A percentile compares a stretch with the other conserved stretches of the same genome.
Conservation (phyloP, 2,797 vertebrate genomes). For the Liasis olivaceus region DNA sequence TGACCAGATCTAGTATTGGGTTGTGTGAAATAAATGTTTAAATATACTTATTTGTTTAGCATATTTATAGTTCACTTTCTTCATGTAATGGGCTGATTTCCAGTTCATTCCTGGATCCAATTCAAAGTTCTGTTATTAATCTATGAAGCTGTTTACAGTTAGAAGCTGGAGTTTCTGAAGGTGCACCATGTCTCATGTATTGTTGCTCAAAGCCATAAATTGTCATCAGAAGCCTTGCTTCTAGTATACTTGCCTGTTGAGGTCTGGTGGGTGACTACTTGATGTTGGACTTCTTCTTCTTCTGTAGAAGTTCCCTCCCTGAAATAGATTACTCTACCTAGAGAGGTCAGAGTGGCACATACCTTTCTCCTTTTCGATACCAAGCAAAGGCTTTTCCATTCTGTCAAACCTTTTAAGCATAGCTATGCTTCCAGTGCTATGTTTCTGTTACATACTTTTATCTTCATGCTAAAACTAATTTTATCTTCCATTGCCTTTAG, state of each 20-base stretch:
- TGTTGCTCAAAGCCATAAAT: neutral
- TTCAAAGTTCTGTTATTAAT: neutral
- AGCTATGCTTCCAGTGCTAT: neutral
- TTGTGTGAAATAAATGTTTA: neutral
- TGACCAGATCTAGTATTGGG: too few relatives aligned
- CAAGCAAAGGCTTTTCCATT: neutral
- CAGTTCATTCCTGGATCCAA: neutral
- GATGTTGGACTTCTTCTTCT: neutral
- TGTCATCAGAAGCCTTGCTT: neutral
- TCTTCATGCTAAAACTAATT: neutral
- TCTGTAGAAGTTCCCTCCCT: neutral
- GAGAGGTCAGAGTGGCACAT: neutral
- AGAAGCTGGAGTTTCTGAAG: neutral
- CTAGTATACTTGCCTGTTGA: neutral
- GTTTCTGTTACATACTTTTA: neutral
- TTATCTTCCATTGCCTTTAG: neutral
- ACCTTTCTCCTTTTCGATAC: neutral
- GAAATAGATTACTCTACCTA: neutral
- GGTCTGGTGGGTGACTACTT: neutral
- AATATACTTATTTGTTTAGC: neutral
- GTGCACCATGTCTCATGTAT: neutral
- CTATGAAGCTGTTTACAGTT: neutral
- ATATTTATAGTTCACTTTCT: neutral
- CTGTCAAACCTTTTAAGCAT: neutral
- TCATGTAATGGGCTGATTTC: neutral